Percentiles rank a stretch among this genome's conserved stretches.
phyloP scores from a whole-genome alignment of 2,888 invertebrate species.

The Dorcus hopei region DNA sequence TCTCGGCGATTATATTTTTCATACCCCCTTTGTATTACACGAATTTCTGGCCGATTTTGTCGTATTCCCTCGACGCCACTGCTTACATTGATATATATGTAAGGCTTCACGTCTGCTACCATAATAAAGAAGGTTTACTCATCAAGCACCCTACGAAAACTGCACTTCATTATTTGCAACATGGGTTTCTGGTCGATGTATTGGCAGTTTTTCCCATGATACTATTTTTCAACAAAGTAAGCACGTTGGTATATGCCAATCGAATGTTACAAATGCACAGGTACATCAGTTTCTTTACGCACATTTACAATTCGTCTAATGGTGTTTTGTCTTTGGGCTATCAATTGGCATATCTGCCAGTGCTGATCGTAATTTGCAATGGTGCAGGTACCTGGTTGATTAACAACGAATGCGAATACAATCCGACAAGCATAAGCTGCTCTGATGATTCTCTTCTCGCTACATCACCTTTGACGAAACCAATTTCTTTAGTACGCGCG shows the following conservation, averaged over 20 bases:
- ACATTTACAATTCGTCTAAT: background rate
- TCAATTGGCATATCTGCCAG: conserved; percentile 5
- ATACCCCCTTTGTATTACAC: background rate
- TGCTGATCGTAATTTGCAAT: conserved; percentile 7
- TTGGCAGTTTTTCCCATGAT: conserved; percentile 14
- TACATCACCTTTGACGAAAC: conserved; percentile 4
- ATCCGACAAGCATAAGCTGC: background rate
- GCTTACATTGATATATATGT: conserved; percentile 24
- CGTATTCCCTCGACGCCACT: conserved; percentile 14
- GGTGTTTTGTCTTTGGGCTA: background rate
- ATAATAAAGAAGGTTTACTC: conserved; percentile 21
- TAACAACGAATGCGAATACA: conserved; percentile 12
- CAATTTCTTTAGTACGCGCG: conserved; percentile 3
- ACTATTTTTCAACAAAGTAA: background rate
- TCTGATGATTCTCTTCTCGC: conserved; percentile 3
- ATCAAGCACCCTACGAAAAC: conserved; percentile 26
- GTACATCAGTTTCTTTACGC: conserved; percentile 14
- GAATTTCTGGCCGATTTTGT: background rate
- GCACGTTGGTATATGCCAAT: background rate
- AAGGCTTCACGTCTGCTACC: conserved; percentile 26
- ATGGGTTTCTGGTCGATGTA: conserved; percentile 22
- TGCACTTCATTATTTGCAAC: conserved; percentile 19
- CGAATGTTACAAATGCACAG: conserved; percentile 20
- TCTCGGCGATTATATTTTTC: conserved; percentile 10
- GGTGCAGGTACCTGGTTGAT: conserved; percentile 5